Conservation (phyloP, 2,113 vertebrate genomes). For the Oophaga pumilio region DNA sequence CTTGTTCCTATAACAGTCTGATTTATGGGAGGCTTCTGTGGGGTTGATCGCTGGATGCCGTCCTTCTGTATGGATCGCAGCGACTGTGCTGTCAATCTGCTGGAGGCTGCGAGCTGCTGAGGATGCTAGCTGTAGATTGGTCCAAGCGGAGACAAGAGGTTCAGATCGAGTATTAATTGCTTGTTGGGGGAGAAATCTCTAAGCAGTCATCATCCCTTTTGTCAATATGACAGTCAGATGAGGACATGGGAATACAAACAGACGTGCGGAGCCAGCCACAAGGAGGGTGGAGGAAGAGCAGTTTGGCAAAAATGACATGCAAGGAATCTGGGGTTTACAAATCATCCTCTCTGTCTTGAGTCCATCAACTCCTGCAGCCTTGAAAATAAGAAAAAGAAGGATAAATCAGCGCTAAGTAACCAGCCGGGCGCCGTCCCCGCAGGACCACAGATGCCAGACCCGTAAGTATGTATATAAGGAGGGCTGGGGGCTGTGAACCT, state of each 20-base stretch:
- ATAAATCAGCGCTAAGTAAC: background rate
- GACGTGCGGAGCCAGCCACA: constrained; percentile 23
- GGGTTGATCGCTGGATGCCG: background rate
- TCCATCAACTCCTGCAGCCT: constrained; percentile 40
- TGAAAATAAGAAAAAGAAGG: background rate
- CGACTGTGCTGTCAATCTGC: constrained; percentile 61
- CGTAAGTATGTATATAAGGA: constrained; percentile 39
- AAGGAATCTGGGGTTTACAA: constrained; percentile 62
- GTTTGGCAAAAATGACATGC: constrained; percentile 49
- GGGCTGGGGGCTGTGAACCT: background rate
- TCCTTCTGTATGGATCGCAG: constrained; percentile 19
- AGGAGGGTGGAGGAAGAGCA: constrained; percentile 25
- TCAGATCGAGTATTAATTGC: constrained; percentile 53
- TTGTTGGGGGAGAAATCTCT: constrained; percentile 46
- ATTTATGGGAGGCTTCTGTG: background rate
- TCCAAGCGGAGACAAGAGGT: constrained; percentile 72
- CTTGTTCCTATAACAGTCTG: constrained; percentile 25
- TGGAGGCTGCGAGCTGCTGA: constrained; percentile 68
- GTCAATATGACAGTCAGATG: constrained; percentile 44
- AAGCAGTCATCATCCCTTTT: constrained; percentile 37
- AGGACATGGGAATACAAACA: constrained; percentile 49
- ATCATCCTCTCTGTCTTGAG: constrained; percentile 62
- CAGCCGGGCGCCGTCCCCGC: background rate
- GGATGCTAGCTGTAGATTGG: constrained; percentile 63
- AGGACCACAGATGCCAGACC: background rate